Percentiles rank a stretch among this genome's conserved stretches.
Conservation (phyloP, 2,888 invertebrate species). For the Trachelus iudaicus region DNA sequence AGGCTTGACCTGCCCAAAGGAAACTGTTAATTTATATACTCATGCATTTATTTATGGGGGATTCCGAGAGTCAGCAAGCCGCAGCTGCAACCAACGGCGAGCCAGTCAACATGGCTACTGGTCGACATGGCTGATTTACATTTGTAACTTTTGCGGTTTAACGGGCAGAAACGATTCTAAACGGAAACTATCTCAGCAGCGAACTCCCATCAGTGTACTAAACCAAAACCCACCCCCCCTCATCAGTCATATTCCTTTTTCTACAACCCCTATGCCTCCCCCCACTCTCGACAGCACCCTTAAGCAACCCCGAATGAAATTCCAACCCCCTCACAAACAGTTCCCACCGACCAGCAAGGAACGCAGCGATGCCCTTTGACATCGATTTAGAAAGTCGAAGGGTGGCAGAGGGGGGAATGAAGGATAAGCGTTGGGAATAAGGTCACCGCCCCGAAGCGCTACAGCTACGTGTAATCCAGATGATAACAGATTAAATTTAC, state of each 20-base stretch:
- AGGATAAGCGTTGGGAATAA: too few species aligned
- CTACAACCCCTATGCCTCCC: too few species aligned
- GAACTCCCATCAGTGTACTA: background rate
- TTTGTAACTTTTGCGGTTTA: constrained; percentile 59
- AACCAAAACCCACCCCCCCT: too few species aligned
- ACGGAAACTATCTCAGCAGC: constrained; percentile 29
- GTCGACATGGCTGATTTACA: constrained; percentile 48
- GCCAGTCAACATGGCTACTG: too few species aligned
- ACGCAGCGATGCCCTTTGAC: too few species aligned
- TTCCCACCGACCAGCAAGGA: too few species aligned
- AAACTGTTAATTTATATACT: constrained; percentile 20
- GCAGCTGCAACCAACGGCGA: background rate
- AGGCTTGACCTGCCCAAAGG: background rate
- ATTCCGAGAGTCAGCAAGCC: constrained; percentile 20
- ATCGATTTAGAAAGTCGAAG: too few species aligned
- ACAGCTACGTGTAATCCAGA: constrained; percentile 39
- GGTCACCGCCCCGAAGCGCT: background rate
- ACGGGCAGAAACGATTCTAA: constrained; percentile 42
- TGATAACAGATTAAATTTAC: constrained; percentile 49
- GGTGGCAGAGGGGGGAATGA: too few species aligned
- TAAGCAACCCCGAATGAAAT: too few species aligned
- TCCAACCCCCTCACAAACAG: too few species aligned
- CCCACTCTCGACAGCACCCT: too few species aligned
- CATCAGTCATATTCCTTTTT: too few species aligned
- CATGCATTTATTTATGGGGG: constrained; percentile 50